Conservation (phyloP, 2,797 vertebrate genomes). For the Sebastes minor region DNA sequence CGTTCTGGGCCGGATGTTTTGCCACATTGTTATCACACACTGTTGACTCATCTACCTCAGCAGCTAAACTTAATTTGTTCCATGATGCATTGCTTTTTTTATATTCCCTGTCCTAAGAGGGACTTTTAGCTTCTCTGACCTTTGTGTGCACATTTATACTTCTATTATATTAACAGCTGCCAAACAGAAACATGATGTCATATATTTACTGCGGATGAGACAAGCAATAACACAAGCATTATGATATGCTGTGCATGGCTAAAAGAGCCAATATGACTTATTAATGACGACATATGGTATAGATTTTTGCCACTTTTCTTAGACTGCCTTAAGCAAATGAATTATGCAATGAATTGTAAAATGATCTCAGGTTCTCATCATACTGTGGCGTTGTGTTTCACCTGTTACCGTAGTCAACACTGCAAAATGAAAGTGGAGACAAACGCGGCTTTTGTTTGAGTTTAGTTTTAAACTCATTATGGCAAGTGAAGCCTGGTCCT, state of each 20-base stretch:
- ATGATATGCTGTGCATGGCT: not conserved
- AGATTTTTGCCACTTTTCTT: not conserved
- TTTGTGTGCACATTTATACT: not conserved
- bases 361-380: constrained; percentile 28
- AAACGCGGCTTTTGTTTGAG: constrained; percentile 5
- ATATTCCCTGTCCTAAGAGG: not conserved
- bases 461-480: not conserved
- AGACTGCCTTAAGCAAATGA: constrained; percentile 5
- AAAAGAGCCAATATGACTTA: not conserved
- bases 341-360: constrained; percentile 44
- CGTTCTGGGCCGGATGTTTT: not conserved
- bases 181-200: not conserved
- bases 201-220: not conserved
- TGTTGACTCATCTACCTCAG: constrained; percentile 23
- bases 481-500: not conserved
- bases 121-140: not conserved
- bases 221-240: not conserved
- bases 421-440: not conserved
- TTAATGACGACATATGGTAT: not conserved
- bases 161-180: not conserved
- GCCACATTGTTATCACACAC: not conserved
- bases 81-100: not conserved
- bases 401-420: not conserved
- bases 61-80: not conserved
- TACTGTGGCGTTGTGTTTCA: constrained; percentile 32